Base-by-base conservation (phyloP, 2,888 invertebrate species). In the Drosophila melanocephala region DNA sequence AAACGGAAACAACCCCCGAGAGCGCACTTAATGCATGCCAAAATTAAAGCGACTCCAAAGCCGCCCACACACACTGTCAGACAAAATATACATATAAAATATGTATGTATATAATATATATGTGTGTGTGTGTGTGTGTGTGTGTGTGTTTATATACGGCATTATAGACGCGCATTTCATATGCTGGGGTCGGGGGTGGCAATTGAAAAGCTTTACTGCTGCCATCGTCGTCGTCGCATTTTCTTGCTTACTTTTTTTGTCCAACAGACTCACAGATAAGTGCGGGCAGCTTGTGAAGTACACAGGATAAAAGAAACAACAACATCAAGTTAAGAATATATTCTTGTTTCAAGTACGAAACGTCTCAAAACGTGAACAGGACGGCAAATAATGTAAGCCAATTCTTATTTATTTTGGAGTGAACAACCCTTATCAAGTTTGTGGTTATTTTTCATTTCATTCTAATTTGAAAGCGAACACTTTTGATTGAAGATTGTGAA, bases 1-100 rank as follows among this genome's bases (percentile, higher is more conserved):
- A 69, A 78, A 63, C 79, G 88, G 89, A 91, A 90, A 91, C 90
- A 90, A 91, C 90, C 90, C 89, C 90, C 91, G 81, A 71, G 91
- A 81, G 90, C 83, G 84, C 90, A 91, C 91, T 90, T 90, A 90
- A 90, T 91, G 89, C 90, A 90, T 84, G 91, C 90, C 91, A 86
- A 90, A 91, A 90, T 91, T 91, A 91, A 91, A 90, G 91, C 90
- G 81, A 89, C 79, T 77, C 78, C 74, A 79, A 61, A 64, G 65
- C 60, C 66, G 61, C 61, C 70, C 74, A 75, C 72, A 70, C 68
- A 72, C 70, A 72, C 72, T 70, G 52, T 72, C 72, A 35, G 51
- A 66, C 53, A 56, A 59, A 76, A 68, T 14, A 68, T 30, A 77
- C 14, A 73, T n/a, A 60, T 59, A 63, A 22, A 47, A 42, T 57